Percentiles rank a stretch among this genome's conserved stretches.
Evolutionary conservation across 92 coral and sea anemone genomes (phyloP).

Genomic region (Pocillopora grandis): DNA sequence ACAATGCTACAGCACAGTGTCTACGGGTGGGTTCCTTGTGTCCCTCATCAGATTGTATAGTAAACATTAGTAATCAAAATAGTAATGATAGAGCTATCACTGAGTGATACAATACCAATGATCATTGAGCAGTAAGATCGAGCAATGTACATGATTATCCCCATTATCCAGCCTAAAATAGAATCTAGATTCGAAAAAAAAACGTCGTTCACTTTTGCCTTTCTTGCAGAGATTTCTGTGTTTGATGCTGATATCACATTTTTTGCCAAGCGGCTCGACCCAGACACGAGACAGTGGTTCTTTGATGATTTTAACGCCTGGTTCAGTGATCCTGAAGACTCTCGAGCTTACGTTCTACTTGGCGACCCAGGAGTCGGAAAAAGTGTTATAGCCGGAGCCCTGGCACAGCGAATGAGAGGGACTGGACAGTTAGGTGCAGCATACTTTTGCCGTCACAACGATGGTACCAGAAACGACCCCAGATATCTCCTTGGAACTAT

Average conservation of each 20-base stretch:
- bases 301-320: conserved; percentile 43
- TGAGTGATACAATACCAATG: no score
- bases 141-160: no score
- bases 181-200: no score
- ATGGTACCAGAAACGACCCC: conserved; percentile 44
- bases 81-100: no score
- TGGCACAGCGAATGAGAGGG: conserved; percentile 23
- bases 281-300: conserved; percentile 52
- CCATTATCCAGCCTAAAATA: no score
- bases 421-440: conserved; percentile 47
- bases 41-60: no score
- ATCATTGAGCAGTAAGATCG: no score
- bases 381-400: conserved; percentile 54
- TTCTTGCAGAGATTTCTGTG: conserved; percentile 26
- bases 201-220: not conserved
- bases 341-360: conserved; percentile 54
- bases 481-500: conserved; percentile 44
- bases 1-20: no score
- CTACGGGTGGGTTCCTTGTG: no score
- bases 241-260: conserved; percentile 42
- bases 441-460: conserved; percentile 48
- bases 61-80: no score
- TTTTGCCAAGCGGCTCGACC: conserved; percentile 29
- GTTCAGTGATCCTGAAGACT: conserved; percentile 42
- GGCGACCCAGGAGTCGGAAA: conserved; percentile 68